Evolutionary conservation across 1,140 invertebrate species (phyloP).

Genomic region (Ectropis grisescens): DNA sequence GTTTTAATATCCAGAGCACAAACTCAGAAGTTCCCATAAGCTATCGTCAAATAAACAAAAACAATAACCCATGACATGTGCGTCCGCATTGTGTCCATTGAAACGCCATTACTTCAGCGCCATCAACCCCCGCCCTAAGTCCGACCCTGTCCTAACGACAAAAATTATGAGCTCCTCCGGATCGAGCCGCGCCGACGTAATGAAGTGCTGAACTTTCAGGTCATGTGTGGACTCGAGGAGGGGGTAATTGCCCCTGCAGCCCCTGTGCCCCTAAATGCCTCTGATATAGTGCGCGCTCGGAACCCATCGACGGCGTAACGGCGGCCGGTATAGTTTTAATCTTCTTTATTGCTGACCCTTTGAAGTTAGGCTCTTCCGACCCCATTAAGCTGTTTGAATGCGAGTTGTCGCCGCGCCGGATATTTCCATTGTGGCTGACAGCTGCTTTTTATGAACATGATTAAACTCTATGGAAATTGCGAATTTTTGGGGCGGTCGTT

Average conservation of each 20-base stretch:
- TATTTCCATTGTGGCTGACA: too few species aligned
- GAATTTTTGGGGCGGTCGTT: too few species aligned
- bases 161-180: conserved; percentile 26
- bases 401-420: too few species aligned
- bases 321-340: conserved; percentile 46
- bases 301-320: conserved; percentile 25
- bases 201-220: conserved; percentile 48
- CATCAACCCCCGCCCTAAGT: conserved; percentile 1
- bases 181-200: conserved; percentile 33
- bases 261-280: conserved; percentile 1
- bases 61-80: too few species aligned
- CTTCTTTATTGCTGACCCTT: conserved; percentile 49
- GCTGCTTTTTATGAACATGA: too few species aligned
- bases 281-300: conserved; percentile 30
- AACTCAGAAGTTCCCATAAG: too few species aligned
- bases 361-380: conserved; percentile 18
- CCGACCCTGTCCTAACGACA: conserved; percentile 2
- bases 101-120: too few species aligned
- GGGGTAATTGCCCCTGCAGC: conserved; percentile 18
- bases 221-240: conserved; percentile 24
- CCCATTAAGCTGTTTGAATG: too few species aligned
- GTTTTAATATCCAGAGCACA: too few species aligned
- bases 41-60: too few species aligned
- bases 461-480: too few species aligned
- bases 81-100: too few species aligned